Percentiles rank a stretch among this genome's conserved stretches.
These are phyloP conservation scores for Corvus cornix DNA, from an alignment of 2,113 vertebrate genomes.

Conservation along the genomic window DNA sequence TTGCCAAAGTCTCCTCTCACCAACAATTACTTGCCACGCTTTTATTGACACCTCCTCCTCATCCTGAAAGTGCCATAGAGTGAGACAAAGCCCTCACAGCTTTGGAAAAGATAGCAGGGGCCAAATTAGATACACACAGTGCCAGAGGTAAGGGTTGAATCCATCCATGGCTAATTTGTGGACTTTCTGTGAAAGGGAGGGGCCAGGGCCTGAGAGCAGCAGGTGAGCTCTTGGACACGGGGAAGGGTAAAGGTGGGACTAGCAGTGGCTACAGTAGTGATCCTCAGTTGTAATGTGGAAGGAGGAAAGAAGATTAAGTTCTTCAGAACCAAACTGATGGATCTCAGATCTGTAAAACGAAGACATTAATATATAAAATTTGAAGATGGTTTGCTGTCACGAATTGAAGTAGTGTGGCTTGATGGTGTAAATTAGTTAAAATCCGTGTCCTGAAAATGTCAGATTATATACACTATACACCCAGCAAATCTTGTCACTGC, in stretches of 20 bases:
- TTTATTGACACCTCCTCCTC: neutral
- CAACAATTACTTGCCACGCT: neutral
- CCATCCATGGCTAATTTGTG: neutral
- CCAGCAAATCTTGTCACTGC: conserved; percentile 47
- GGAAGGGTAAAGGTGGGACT: neutral
- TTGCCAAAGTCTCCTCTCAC: neutral
- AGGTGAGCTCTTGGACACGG: neutral
- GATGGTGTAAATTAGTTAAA: conserved; percentile 53
- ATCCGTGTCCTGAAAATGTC: conserved; percentile 50
- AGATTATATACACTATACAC: conserved; percentile 16
- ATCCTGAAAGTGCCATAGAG: neutral
- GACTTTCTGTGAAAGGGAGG: neutral
- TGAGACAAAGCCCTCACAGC: neutral
- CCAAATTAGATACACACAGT: neutral
- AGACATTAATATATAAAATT: neutral
- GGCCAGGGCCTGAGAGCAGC: neutral
- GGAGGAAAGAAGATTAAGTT: conserved; percentile 30
- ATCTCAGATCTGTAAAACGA: neutral
- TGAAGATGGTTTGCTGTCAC: conserved; percentile 11
- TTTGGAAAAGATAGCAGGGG: neutral
- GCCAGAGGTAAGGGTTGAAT: neutral
- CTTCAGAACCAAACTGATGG: neutral
- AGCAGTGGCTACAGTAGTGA: neutral
- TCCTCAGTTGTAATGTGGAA: neutral
- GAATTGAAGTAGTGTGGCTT: neutral